Evolutionary conservation across 1,140 invertebrate genomes (phyloP).

Genomic region (Calycopis cecrops): DNA sequence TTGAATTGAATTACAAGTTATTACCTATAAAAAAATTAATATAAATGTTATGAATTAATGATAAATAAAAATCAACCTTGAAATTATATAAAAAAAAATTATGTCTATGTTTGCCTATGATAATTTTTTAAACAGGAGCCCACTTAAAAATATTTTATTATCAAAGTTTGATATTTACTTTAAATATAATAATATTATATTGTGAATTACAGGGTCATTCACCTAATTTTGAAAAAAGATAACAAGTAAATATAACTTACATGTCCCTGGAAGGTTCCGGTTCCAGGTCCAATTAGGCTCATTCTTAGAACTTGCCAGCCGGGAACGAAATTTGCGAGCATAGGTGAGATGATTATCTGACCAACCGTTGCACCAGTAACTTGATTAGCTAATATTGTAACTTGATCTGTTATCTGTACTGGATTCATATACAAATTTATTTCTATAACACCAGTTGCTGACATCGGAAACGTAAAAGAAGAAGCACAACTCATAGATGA

Average conservation of each 20-base stretch:
- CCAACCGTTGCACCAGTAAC: conserved; percentile 29
- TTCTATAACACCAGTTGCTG: conserved; percentile 22
- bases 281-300: conserved; percentile 15
- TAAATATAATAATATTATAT: no score
- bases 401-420: conserved; percentile 23
- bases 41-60: no score
- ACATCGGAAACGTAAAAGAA: conserved; percentile 24
- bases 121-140: no score
- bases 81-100: no score
- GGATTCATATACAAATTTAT: conserved; percentile 25
- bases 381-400: conserved; percentile 33
- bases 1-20: no score
- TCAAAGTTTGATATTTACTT: no score
- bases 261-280: conserved; percentile 30
- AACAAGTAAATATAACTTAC: conserved; percentile 28
- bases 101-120: no score
- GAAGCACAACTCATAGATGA: conserved; percentile 23
- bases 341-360: conserved; percentile 17
- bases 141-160: no score
- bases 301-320: conserved; percentile 35
- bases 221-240: not conserved
- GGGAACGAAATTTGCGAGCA: conserved; percentile 20
- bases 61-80: no score
- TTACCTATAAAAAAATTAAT: no score
- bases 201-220: no score